These are phyloP conservation scores for Lithophane ornitopus DNA, from an alignment of 2,888 invertebrate species.

Conservation along the genomic window DNA sequence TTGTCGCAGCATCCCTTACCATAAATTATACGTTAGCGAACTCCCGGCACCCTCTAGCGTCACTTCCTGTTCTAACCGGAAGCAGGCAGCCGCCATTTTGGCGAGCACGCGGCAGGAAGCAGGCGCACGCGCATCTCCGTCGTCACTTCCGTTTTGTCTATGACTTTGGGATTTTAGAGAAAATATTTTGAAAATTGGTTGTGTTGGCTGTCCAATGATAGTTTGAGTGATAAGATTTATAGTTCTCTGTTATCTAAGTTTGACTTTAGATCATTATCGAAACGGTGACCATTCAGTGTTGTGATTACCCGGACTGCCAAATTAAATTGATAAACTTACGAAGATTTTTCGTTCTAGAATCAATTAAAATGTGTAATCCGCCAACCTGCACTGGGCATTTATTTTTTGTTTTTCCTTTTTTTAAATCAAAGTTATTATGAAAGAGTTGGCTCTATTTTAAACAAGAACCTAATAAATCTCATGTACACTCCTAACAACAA, in stretches of 20 bases:
- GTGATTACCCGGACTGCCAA: too few relatives aligned
- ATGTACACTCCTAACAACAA: not conserved
- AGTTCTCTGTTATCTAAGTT: constrained; percentile 2
- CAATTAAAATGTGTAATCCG: too few relatives aligned
- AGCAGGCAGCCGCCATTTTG: constrained; percentile 89
- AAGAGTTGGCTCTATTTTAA: not conserved
- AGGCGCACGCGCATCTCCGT: constrained; percentile 87
- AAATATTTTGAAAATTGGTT: constrained; percentile 78
- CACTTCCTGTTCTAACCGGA: constrained; percentile 82
- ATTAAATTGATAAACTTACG: too few relatives aligned
- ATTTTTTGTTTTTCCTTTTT: too few relatives aligned
- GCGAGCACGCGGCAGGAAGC: constrained; percentile 88
- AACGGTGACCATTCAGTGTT: not conserved
- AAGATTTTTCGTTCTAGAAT: too few relatives aligned
- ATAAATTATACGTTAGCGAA: constrained; percentile 83
- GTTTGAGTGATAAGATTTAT: constrained; percentile 67
- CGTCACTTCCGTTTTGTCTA: constrained; percentile 84
- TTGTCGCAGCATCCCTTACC: constrained; percentile 80
- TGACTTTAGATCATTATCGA: not conserved
- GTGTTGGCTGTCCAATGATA: constrained; percentile 38
- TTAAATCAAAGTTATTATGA: too few relatives aligned
- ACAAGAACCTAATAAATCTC: not conserved
- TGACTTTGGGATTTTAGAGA: constrained; percentile 83
- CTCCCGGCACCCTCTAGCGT: constrained; percentile 79
- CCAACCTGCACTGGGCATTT: too few relatives aligned